These are phyloP conservation scores for Diarsia mendica DNA, from an alignment of 2,888 invertebrate genomes.

Conservation along the genomic window DNA sequence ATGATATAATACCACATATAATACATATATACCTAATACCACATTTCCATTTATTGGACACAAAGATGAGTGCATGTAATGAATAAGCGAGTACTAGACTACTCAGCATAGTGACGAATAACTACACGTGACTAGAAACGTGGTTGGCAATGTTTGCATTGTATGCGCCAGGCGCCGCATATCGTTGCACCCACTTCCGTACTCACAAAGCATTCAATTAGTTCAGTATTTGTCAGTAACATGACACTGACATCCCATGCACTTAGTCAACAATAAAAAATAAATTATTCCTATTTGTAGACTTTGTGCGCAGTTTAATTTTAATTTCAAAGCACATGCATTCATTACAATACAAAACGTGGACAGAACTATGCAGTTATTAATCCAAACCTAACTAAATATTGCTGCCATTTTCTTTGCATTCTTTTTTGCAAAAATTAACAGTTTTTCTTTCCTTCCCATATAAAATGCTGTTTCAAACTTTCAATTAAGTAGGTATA, in stretches of 20 bases:
- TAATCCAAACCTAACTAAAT: not conserved
- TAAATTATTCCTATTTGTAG: slow-evolving; percentile 45
- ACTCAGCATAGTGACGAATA: slow-evolving; percentile 26
- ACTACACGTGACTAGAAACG: slow-evolving; percentile 57
- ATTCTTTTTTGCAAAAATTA: not conserved
- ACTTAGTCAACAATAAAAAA: slow-evolving; percentile 57
- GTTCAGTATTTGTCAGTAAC: slow-evolving; percentile 70
- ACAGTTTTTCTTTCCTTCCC: not conserved
- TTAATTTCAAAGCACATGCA: slow-evolving; percentile 18
- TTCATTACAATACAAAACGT: not conserved
- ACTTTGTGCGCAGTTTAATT: slow-evolving; percentile 25
- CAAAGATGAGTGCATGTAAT: slow-evolving; percentile 16
- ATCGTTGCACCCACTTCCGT: slow-evolving; percentile 48
- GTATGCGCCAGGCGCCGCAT: slow-evolving; percentile 20
- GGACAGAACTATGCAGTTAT: not conserved
- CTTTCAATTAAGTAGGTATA: no score
- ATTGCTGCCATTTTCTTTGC: not conserved
- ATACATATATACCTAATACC: no score
- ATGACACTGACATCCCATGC: slow-evolving; percentile 70
- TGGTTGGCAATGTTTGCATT: slow-evolving; percentile 35
- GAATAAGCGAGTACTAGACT: slow-evolving; percentile 16
- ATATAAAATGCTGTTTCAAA: not conserved
- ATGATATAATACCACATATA: no score
- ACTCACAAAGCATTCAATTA: slow-evolving; percentile 65
- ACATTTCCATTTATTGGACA: slow-evolving; percentile 17